phyloP scores from a whole-genome alignment of 2,797 vertebrate species.

The Coilia nasus region DNA sequence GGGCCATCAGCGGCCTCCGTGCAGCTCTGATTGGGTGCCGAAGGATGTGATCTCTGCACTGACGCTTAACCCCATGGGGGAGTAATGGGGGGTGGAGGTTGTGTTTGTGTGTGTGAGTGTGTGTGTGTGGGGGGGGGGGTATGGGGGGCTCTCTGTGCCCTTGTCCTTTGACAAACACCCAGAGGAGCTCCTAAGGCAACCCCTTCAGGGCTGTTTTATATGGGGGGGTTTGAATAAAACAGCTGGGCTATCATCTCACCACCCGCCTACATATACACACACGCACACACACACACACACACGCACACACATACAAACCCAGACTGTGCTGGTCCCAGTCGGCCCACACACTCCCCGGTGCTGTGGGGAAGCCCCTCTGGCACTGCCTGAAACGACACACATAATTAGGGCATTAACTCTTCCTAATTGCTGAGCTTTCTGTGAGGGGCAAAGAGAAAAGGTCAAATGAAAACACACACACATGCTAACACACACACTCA shows the following conservation, averaged over 20 bases:
- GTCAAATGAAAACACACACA: slow-evolving; percentile 42
- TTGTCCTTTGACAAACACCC: slow-evolving; percentile 16
- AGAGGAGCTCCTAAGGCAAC: not conserved
- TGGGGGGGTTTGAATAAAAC: not conserved
- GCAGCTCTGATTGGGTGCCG: not conserved
- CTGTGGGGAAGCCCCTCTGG: slow-evolving; percentile 57
- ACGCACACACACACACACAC: not conserved
- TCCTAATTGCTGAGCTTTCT: slow-evolving; percentile 54
- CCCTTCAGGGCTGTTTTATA: not conserved
- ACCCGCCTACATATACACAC: not conserved
- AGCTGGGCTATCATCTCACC: slow-evolving; percentile 1
- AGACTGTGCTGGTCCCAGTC: slow-evolving; percentile 35
- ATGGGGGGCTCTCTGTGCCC: not conserved
- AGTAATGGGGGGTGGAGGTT: not conserved
- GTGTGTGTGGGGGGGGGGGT: not conserved
- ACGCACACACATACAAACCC: too few relatives aligned
- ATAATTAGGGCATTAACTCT: slow-evolving; percentile 62
- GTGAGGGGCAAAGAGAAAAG: slow-evolving; percentile 48
- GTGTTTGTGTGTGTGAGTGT: too few relatives aligned
- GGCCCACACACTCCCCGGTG: slow-evolving; percentile 30
- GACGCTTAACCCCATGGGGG: not conserved
- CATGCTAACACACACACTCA: slow-evolving; percentile 7
- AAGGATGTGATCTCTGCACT: not conserved
- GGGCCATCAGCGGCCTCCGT: not conserved
- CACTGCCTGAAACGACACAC: slow-evolving; percentile 57